These are phyloP conservation scores for Dermochelys coriacea DNA, from an alignment of 2,797 vertebrate genomes.

Conservation along the genomic window DNA sequence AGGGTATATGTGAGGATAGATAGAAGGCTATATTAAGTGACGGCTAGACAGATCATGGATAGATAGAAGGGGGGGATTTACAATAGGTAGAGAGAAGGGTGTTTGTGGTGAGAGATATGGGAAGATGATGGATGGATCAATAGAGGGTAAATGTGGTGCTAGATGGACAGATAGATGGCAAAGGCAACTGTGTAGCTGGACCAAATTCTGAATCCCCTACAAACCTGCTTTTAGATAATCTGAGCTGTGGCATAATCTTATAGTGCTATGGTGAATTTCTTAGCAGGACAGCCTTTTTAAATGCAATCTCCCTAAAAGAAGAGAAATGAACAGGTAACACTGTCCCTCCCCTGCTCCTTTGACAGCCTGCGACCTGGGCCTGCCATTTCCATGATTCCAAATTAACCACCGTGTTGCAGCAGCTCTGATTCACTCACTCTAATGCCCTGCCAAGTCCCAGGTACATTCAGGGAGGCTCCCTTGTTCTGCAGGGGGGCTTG, in stretches of 20 bases:
- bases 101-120: slow-evolving; percentile 58
- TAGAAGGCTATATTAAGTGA: slow-evolving; percentile 13
- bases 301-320: slow-evolving; percentile 55
- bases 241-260: slow-evolving; percentile 13
- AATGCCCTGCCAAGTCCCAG: fast-evolving
- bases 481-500: fast-evolving
- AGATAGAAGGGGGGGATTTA: not conserved
- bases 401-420: slow-evolving; percentile 17
- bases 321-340: not conserved
- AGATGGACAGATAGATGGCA: slow-evolving; percentile 41
- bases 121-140: slow-evolving; percentile 73
- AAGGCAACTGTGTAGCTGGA: not conserved
- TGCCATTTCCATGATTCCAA: slow-evolving; percentile 48
- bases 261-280: slow-evolving; percentile 58
- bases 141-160: slow-evolving; percentile 67
- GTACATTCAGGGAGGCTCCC: fast-evolving
- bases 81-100: slow-evolving; percentile 40
- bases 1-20: not conserved
- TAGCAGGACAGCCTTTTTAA: slow-evolving; percentile 54
- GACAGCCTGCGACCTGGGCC: not conserved
- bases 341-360: not conserved
- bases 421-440: not conserved
- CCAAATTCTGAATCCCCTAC: not conserved
- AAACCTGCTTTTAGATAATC: slow-evolving; percentile 42
- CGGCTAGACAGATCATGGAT: slow-evolving; percentile 63